Evolutionary conservation across 2,113 vertebrate species (phyloP), one percentile per base, ranked within the genome.

Genomic region (Anthoscopus minutus): DNA sequence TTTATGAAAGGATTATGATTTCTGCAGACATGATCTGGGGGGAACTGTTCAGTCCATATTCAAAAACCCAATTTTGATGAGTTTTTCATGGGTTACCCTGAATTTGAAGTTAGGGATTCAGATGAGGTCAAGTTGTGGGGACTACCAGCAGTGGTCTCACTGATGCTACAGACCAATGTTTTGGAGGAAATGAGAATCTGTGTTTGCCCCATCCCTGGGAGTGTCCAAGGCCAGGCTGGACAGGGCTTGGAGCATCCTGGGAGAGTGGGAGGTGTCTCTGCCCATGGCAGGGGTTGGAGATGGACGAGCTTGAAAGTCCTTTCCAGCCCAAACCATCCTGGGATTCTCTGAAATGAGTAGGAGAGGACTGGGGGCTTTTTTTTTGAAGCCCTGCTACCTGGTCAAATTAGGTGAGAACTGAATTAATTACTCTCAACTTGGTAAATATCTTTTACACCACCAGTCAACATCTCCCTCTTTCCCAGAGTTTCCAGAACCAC

Each of bases 241-340:
- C 0, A 0, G 33, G 40, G 40, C 21, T 61, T 47, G 30, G 47
- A 82, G 23, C 14, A 22, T 0, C 24, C 38, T 89, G 54, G 30
- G 17, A 7, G 0, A 11, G 35, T 27, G 54, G 40, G 1, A 89
- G 11, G 4, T 69, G 47, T 76, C 78, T 40, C 47, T 69, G 31
- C 10, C 27, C n/a, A 35, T 22, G 30, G 24, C 30, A 76, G 16
- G 8, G 5, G 11, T 5, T 66, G 38, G 70, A n/a, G 1, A 61
- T 11, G 30, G 18, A 47, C 31, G n/a, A 5, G 6, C 4, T 67
- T 25, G 4, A 61, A 61, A 8, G 40, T 54, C 12, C 21, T 5
- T 54, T 69, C 47, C 47, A 15, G 48, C 8, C 40, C 54, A 74
- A 45, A 38, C 21, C 35, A 22, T 28, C 15, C 25, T 18, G 13